phyloP scores from a whole-genome alignment of 2,888 invertebrate genomes.

The Agrochola macilenta region DNA sequence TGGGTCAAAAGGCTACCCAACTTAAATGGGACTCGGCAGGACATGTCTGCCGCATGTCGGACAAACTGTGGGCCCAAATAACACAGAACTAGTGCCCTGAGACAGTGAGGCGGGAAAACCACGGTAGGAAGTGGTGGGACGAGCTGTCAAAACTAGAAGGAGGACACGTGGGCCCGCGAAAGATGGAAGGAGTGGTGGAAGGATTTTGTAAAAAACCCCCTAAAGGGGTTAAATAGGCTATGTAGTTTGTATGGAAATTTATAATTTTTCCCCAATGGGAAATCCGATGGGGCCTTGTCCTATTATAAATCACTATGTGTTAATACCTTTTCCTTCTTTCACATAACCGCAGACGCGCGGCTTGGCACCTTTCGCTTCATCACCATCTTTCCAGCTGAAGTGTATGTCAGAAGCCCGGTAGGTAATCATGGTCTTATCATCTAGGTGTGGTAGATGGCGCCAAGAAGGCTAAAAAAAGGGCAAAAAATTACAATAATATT shows the following conservation, averaged over 20 bases:
- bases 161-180: no score
- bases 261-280: not conserved
- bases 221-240: not conserved
- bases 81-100: no score
- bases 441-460: constrained; percentile 95
- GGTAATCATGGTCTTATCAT: constrained; percentile 96
- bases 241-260: not conserved
- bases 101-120: no score
- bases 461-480: constrained; percentile 94
- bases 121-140: no score
- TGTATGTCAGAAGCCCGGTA: constrained; percentile 97
- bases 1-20: no score
- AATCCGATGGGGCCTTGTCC: not conserved
- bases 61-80: no score
- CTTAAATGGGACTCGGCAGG: no score
- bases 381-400: constrained; percentile 93
- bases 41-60: no score
- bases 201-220: not conserved
- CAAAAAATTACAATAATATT: not conserved
- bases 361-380: constrained; percentile 85
- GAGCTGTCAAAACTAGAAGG: no score
- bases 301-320: not conserved
- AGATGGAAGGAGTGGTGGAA: no score
- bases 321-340: constrained; percentile 93
- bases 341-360: constrained; percentile 95